A percentile compares a stretch with the other conserved stretches of the same genome.
phyloP scores from a whole-genome alignment of 1,140 invertebrate species.

The Neodiprion pinetum region DNA sequence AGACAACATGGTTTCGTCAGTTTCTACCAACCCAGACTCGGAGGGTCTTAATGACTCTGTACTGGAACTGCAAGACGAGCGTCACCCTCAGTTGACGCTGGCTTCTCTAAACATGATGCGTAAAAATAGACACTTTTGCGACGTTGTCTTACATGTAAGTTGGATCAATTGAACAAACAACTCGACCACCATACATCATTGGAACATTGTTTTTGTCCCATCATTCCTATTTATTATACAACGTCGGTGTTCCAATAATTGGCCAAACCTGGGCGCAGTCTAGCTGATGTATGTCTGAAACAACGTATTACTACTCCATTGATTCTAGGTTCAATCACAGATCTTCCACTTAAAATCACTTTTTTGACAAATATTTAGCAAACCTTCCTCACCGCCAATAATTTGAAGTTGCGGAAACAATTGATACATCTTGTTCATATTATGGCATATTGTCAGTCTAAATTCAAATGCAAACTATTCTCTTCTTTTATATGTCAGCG shows the following conservation, averaged over 20 bases:
- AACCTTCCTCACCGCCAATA: too few species aligned
- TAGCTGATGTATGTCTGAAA: not conserved
- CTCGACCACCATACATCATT: not conserved
- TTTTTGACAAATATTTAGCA: too few species aligned
- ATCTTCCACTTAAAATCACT: too few species aligned
- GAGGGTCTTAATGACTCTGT: slow-evolving; percentile 38
- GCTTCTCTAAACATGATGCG: slow-evolving; percentile 75
- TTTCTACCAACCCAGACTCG: slow-evolving; percentile 37
- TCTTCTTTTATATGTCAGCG: too few species aligned
- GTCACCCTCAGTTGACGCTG: slow-evolving; percentile 66
- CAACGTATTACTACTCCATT: not conserved
- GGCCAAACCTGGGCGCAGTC: not conserved
- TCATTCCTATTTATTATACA: not conserved
- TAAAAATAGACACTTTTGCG: slow-evolving; percentile 80
- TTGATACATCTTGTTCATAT: too few species aligned
- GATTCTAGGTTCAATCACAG: not conserved
- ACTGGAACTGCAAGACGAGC: slow-evolving; percentile 55
- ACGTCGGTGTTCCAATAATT: not conserved
- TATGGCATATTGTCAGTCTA: too few species aligned
- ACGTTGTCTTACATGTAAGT: slow-evolving; percentile 79
- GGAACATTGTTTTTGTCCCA: not conserved
- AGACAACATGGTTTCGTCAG: slow-evolving; percentile 40
- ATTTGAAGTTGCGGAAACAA: too few species aligned
- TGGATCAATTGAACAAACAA: slow-evolving; percentile 5
- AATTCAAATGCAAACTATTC: too few species aligned